These are phyloP conservation scores for Bothrops jararaca DNA, from an alignment of 2,113 vertebrate genomes.

Conservation along the genomic window DNA sequence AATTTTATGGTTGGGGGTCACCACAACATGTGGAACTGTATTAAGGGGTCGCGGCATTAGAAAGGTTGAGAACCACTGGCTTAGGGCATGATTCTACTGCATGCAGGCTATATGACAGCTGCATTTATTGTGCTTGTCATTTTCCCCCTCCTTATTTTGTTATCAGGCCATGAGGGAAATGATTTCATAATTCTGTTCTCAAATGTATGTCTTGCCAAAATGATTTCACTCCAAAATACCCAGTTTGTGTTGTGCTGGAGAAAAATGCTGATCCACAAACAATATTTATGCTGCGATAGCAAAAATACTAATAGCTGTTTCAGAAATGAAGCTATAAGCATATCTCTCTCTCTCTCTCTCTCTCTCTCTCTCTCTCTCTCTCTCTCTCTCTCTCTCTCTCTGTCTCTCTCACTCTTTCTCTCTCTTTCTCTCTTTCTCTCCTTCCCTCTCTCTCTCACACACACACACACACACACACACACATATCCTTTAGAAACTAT, in stretches of 20 bases:
- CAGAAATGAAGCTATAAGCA: not conserved
- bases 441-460: too few species aligned
- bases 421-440: too few species aligned
- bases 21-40: too few species aligned
- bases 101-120: slow-evolving; percentile 44
- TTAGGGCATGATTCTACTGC: slow-evolving; percentile 51
- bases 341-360: not conserved
- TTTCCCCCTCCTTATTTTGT: slow-evolving; percentile 38
- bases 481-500: too few species aligned
- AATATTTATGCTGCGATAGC: slow-evolving; percentile 54
- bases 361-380: too few species aligned
- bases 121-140: slow-evolving; percentile 58
- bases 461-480: too few species aligned
- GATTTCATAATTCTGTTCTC: slow-evolving; percentile 60
- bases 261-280: slow-evolving; percentile 59
- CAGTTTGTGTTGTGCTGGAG: slow-evolving; percentile 38
- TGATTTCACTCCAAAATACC: slow-evolving; percentile 48
- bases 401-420: too few species aligned
- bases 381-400: too few species aligned
- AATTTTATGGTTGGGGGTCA: too few species aligned
- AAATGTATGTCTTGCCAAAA: slow-evolving; percentile 51
- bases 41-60: too few species aligned
- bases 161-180: slow-evolving; percentile 58
- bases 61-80: too few species aligned
- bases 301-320: slow-evolving; percentile 35